These are phyloP conservation scores for Tretioscincus oriximinensis DNA, from an alignment of 2,113 vertebrate genomes.

Conservation along the genomic window DNA sequence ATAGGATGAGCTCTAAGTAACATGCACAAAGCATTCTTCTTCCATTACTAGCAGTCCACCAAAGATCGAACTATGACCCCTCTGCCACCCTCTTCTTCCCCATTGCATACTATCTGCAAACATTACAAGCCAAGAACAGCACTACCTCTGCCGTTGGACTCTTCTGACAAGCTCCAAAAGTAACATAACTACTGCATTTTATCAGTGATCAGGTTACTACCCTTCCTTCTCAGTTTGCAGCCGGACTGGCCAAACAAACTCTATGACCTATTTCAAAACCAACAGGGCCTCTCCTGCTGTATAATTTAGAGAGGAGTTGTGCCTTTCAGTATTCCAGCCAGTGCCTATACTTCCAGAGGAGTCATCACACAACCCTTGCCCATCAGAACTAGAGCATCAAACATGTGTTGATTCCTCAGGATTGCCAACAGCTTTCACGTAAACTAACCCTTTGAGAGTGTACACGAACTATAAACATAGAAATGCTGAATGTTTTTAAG, in stretches of 20 bases:
- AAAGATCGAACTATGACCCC: not conserved
- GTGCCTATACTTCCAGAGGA: conserved; percentile 11
- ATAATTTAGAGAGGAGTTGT: conserved; percentile 44
- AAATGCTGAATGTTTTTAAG: not conserved
- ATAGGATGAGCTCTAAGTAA: no score
- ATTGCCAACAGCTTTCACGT: not conserved
- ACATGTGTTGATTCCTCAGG: not conserved
- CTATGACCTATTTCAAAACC: conserved; percentile 30
- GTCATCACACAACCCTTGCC: not conserved
- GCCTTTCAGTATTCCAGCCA: not conserved
- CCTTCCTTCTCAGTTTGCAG: conserved; percentile 45
- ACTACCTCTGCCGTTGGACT: not conserved
- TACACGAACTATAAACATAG: not conserved
- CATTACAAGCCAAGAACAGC: not conserved
- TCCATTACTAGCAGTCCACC: no score
- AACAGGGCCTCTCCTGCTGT: conserved; percentile 29
- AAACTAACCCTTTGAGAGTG: not conserved
- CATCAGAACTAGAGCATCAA: not conserved
- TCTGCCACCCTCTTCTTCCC: not conserved
- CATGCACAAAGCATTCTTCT: not conserved
- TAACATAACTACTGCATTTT: not conserved
- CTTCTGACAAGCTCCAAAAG: not conserved
- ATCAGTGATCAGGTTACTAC: conserved; percentile 26
- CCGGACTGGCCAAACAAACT: conserved; percentile 42
- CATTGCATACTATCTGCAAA: not conserved